These are phyloP conservation scores for Mormyrus lacerda DNA, from an alignment of 2,113 vertebrate species.

Conservation along the genomic window DNA sequence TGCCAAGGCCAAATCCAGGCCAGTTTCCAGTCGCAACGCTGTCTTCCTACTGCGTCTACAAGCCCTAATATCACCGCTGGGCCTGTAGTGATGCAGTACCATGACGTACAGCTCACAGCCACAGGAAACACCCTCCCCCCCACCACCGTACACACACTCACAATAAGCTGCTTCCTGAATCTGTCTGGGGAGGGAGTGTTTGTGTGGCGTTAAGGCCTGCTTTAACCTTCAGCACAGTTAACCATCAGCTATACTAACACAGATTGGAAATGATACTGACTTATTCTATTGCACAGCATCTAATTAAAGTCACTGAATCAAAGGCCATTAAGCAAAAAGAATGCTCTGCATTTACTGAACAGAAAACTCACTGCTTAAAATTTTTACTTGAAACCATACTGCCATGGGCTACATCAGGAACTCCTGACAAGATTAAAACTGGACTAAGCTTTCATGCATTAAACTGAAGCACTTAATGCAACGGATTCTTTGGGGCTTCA, in stretches of 20 bases:
- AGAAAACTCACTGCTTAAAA: background rate
- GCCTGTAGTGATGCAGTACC: background rate
- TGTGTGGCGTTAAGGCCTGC: background rate
- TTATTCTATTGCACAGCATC: background rate
- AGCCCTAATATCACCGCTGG: background rate
- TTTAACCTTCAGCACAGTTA: background rate
- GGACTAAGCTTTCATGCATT: background rate
- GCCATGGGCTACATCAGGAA: background rate
- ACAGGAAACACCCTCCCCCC: background rate
- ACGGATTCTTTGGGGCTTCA: background rate
- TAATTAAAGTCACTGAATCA: background rate
- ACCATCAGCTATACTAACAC: background rate
- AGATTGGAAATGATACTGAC: background rate
- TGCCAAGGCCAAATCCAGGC: background rate
- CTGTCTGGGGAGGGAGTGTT: background rate
- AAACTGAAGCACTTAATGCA: background rate
- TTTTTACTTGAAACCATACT: background rate
- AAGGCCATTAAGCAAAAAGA: background rate
- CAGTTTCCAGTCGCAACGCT: background rate
- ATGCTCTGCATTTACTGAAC: background rate
- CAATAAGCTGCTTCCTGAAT: background rate
- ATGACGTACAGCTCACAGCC: background rate
- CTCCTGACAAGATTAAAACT: background rate
- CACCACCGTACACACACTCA: background rate
- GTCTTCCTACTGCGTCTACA: background rate